Evolutionary conservation across 1,140 invertebrate genomes (phyloP), one percentile per base, ranked within the genome.

Genomic region (Drosophila willistoni): DNA sequence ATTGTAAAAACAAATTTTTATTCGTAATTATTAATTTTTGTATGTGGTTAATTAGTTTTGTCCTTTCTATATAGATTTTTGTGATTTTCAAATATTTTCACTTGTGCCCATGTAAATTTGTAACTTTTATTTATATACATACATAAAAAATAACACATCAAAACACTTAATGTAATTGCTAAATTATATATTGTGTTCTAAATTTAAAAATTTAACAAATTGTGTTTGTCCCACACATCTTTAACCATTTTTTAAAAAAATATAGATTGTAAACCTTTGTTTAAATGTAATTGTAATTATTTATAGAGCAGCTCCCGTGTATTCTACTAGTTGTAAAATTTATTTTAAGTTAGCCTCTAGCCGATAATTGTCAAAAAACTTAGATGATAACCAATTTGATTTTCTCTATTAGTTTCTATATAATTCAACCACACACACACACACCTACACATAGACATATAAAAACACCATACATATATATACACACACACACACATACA

Each of bases 281-380:
- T 55, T 75, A 65, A 59, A 66, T 65, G 54, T 79, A 71, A 69
- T 70, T 19, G 29, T 29, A 29, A 56, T 72, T 69, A 77, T 73
- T 76, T 79, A 64, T 72, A 68, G 76, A 76, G 68, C 76, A 79
- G 73, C 68, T 77, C 72, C 71, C 61, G 39, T 78, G 76, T 78
- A 78, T 75, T 75, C 72, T 78, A 75, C 65, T 79, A 76, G 64
- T 65, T 65, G 12, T 55, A 59, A 36, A 36, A 29, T 74, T 71
- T 36, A 61, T 69, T 74, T 71, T 78, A 75, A 77, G 75, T 61
- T 67, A 59, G 34, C 29, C 33, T 12, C 7, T 36, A 36, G 33
- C 9, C 14, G 10, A 10, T 36, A 47, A n/a, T 47, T 73, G 44
- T 51, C 44, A 22, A 19, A 22, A 22, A 29, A 29, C 29, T 51